Evolutionary conservation across 1,140 invertebrate genomes (phyloP).

Genomic region (Mactra quadrangularis): DNA sequence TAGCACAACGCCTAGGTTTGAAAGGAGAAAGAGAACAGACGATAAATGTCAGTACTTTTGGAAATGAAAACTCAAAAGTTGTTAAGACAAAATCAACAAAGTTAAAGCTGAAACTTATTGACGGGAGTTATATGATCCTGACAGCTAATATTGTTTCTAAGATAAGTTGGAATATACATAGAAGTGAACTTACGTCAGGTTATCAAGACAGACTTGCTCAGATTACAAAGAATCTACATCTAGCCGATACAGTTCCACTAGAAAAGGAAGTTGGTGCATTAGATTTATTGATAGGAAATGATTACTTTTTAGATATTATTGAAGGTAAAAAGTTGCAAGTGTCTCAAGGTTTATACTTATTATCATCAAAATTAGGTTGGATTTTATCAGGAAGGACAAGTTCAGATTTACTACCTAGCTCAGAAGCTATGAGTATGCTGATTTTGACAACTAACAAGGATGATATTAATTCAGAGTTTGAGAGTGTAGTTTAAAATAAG

Average conservation of each 20-base stretch:
- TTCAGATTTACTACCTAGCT: no score
- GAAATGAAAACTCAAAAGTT: neutral
- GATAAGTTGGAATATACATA: slow-evolving; percentile 3
- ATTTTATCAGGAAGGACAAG: slow-evolving; percentile 1
- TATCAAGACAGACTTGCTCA: neutral
- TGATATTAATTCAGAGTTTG: neutral
- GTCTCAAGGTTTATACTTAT: neutral
- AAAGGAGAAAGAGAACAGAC: neutral
- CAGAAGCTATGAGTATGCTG: no score
- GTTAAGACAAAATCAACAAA: slow-evolving; percentile 6
- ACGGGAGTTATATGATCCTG: neutral
- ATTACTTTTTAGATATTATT: slow-evolving; percentile 6
- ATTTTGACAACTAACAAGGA: neutral
- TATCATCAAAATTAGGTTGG: no score
- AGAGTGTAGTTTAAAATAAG: no score
- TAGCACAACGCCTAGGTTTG: neutral
- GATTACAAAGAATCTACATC: neutral
- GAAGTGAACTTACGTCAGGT: neutral
- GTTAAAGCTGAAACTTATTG: neutral
- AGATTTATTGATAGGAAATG: neutral
- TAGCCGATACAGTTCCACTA: neutral
- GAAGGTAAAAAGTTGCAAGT: neutral
- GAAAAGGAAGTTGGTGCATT: neutral
- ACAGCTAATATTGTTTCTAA: neutral
- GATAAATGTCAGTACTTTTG: neutral